Evolutionary conservation across 2,888 invertebrate species (phyloP).

Genomic region (Germaria angustata): DNA sequence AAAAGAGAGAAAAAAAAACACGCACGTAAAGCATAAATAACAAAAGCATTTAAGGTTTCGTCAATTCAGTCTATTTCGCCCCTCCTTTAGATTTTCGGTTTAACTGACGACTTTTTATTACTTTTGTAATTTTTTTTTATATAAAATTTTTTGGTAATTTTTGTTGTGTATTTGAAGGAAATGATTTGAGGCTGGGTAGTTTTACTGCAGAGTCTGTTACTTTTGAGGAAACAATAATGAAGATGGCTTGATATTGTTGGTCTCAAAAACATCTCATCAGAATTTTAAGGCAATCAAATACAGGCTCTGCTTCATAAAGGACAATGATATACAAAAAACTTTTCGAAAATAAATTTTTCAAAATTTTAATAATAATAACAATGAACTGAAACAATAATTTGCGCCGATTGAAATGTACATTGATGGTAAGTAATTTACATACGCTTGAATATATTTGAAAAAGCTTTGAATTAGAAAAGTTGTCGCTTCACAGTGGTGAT

Average conservation of each 20-base stretch:
- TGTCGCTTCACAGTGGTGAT: too few species aligned
- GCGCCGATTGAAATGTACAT: too few species aligned
- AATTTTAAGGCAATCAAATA: constrained; percentile 45
- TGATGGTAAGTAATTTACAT: too few species aligned
- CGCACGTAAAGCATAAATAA: background rate
- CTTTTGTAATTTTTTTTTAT: background rate
- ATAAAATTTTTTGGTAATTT: too few species aligned
- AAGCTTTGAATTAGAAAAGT: too few species aligned
- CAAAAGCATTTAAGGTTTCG: background rate
- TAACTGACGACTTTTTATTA: background rate
- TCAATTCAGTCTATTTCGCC: background rate
- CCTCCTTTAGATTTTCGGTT: background rate
- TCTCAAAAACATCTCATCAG: background rate
- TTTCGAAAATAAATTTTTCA: background rate
- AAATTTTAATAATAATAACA: too few species aligned
- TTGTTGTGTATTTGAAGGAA: too few species aligned
- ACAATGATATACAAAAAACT: background rate
- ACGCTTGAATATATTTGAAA: too few species aligned
- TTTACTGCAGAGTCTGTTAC: background rate
- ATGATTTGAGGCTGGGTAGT: too few species aligned
- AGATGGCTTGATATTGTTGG: background rate
- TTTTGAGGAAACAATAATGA: background rate
- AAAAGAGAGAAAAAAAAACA: background rate
- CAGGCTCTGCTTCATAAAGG: constrained; percentile 31
- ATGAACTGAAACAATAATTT: background rate